Evolutionary conservation across 2,113 vertebrate species (phyloP).

Genomic region (Boleophthalmus pectinirostris): DNA sequence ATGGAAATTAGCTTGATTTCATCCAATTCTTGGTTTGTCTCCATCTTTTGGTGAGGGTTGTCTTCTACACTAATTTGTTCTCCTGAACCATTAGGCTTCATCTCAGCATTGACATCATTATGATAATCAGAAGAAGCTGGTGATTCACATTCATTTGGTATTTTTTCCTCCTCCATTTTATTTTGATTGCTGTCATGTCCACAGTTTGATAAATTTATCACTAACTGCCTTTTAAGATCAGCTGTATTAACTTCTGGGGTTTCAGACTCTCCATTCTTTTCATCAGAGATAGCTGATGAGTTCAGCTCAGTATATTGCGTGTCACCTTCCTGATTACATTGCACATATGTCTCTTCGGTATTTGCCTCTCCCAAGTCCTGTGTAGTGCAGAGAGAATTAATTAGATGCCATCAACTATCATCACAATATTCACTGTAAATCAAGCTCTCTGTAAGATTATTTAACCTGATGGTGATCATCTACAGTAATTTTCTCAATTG

Average conservation of each 20-base stretch:
- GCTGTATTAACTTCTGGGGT: conserved; percentile 1
- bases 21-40: conserved; percentile 20
- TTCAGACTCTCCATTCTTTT: conserved; percentile 9
- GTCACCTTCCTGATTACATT: conserved; percentile 21
- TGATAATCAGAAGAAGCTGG: conserved; percentile 9
- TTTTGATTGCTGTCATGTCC: neutral
- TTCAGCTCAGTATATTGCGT: neutral
- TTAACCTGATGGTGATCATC: conserved; percentile 41
- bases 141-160: conserved; percentile 3
- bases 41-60: neutral
- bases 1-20: conserved; percentile 19
- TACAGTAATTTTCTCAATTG: neutral
- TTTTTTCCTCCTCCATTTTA: neutral
- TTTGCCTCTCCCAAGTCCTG: conserved; percentile 25
- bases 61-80: neutral
- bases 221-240: conserved; percentile 15
- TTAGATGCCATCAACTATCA: neutral
- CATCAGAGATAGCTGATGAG: conserved; percentile 6
- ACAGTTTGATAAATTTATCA: neutral
- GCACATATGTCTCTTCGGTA: neutral
- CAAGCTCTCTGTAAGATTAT: neutral
- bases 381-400: neutral
- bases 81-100: conserved; percentile 7
- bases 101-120: neutral
- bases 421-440: neutral